A percentile compares a stretch with the other conserved stretches of the same genome.
These are phyloP conservation scores for Bolinopsis microptera DNA, from an alignment of 37 sponge, comb jelly and placozoan genomes.

Conservation along the genomic window DNA sequence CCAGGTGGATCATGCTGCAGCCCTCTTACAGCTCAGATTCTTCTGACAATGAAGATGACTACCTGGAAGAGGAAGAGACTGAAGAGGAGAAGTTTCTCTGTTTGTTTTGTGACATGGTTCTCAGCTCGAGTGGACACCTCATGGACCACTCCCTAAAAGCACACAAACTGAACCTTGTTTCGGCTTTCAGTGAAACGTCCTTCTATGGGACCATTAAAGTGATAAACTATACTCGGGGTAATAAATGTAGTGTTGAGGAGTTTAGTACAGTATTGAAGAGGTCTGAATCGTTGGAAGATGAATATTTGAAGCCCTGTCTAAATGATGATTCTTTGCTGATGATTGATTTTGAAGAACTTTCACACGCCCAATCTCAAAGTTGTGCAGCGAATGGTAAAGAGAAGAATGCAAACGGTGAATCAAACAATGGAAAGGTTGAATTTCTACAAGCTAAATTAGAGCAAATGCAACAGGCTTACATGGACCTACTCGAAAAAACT, in stretches of 20 bases:
- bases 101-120: background rate
- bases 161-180: background rate
- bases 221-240: constrained; percentile 6
- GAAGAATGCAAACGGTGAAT: background rate
- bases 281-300: background rate
- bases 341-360: constrained; percentile 50
- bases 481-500: constrained; percentile 33
- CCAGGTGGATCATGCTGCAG: background rate
- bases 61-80: constrained; percentile 1
- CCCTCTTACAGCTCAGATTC: background rate
- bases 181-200: background rate
- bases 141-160: background rate
- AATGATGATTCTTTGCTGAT: constrained; percentile 51
- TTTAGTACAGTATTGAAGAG: background rate
- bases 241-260: background rate
- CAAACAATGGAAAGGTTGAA: too few species aligned
- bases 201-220: constrained; percentile 12
- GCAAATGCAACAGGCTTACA: constrained; percentile 13
- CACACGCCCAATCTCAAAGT: background rate
- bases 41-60: background rate
- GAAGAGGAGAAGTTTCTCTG: constrained; percentile 21
- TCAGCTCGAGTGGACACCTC: background rate
- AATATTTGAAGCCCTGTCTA: background rate
- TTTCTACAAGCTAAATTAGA: background rate
- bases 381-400: background rate